Percentiles rank a stretch among this genome's conserved stretches.
Conservation (phyloP, 2,888 invertebrate genomes). For the Falcaria lacertinaria region DNA sequence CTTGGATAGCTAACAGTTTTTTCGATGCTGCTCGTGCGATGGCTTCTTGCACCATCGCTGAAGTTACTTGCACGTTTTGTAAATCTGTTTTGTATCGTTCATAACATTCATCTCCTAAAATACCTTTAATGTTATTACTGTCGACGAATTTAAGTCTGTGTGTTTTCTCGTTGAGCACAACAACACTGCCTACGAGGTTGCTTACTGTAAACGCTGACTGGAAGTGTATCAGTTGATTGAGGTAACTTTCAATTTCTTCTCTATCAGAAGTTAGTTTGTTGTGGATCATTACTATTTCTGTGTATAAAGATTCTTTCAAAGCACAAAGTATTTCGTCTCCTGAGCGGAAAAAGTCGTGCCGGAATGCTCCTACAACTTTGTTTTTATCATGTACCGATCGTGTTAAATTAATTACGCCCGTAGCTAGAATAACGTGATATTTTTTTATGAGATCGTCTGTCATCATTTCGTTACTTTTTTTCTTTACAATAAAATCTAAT, state of each 20-base stretch:
- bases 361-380: slow-evolving; percentile 1
- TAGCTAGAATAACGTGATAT: slow-evolving; percentile 6
- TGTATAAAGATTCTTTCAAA: slow-evolving; percentile 4
- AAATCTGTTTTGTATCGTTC: slow-evolving; percentile 3
- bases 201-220: slow-evolving; percentile 4
- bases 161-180: slow-evolving; percentile 5
- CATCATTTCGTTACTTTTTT: slow-evolving; percentile 7
- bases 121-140: background rate
- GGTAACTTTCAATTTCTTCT: slow-evolving; percentile 1
- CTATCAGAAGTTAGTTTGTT: slow-evolving; percentile 1
- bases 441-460: slow-evolving; percentile 6
- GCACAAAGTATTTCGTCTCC: background rate
- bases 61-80: slow-evolving; percentile 4
- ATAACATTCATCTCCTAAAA: slow-evolving; percentile 2
- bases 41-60: slow-evolving; percentile 3
- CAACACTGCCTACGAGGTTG: slow-evolving; percentile 4
- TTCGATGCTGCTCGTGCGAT: slow-evolving; percentile 1
- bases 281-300: slow-evolving; percentile 4
- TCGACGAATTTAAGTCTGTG: slow-evolving; percentile 5
- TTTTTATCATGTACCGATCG: background rate
- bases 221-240: slow-evolving; percentile 3
- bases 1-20: slow-evolving; percentile 1
- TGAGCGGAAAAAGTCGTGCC: slow-evolving; percentile 4
- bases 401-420: slow-evolving; percentile 1
- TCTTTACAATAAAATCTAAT: slow-evolving; percentile 3